These are phyloP conservation scores for Akabosia matsudoensis DNA, from an alignment of 1,140 invertebrate genomes.

Conservation along the genomic window DNA sequence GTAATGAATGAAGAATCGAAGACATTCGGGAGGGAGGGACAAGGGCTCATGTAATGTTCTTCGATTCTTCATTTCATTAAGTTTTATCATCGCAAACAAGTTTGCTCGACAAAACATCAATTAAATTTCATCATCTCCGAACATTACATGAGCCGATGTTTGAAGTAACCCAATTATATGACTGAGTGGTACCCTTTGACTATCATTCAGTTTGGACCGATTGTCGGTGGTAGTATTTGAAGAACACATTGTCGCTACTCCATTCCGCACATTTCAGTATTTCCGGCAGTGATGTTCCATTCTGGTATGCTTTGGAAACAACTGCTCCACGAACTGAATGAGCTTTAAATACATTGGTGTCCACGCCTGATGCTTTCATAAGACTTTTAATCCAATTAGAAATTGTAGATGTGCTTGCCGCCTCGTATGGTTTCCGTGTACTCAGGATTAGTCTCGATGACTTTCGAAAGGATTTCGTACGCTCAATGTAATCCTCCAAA, in stretches of 20 bases:
- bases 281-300: background rate
- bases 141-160: background rate
- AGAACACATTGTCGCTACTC: background rate
- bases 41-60: no score
- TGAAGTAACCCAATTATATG: background rate
- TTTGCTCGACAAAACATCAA: background rate
- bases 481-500: background rate
- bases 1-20: background rate
- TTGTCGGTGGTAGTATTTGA: background rate
- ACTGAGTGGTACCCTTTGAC: no score
- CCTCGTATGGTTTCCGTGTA: background rate
- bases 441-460: background rate
- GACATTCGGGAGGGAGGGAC: background rate
- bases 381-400: background rate
- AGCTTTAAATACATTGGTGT: constrained; percentile 3
- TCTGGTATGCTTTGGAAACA: background rate
- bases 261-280: background rate
- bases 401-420: background rate
- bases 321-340: background rate
- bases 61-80: no score
- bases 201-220: background rate
- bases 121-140: background rate
- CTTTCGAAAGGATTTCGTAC: background rate
- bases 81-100: background rate
- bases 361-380: background rate